Conservation (phyloP, 2,888 invertebrate genomes). For the Himalopsyche tibetana region DNA sequence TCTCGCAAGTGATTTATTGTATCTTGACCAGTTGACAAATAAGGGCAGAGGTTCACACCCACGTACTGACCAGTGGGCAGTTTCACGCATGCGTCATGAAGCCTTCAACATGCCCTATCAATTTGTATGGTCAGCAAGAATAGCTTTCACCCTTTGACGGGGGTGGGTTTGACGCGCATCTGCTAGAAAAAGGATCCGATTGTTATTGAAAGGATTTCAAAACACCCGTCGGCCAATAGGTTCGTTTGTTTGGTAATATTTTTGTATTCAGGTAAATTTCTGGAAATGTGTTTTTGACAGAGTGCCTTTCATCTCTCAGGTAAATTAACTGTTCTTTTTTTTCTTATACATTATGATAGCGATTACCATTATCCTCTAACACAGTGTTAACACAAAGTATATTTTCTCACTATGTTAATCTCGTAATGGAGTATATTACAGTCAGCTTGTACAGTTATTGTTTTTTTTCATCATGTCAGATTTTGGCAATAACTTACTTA, state of each 20-base stretch:
- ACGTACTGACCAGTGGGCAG: slow-evolving; percentile 61
- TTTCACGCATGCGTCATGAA: slow-evolving; percentile 58
- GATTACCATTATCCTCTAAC: too few species aligned
- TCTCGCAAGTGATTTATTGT: slow-evolving; percentile 19
- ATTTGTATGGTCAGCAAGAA: slow-evolving; percentile 47
- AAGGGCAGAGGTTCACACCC: slow-evolving; percentile 55
- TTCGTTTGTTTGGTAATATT: background rate
- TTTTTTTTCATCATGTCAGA: too few species aligned
- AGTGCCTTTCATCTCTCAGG: background rate
- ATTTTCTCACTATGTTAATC: too few species aligned
- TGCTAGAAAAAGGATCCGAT: slow-evolving; percentile 44
- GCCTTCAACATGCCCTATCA: slow-evolving; percentile 32
- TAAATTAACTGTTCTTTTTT: slow-evolving; percentile 16
- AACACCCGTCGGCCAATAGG: slow-evolving; percentile 54
- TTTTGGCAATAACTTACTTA: too few species aligned
- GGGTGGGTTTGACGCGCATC: slow-evolving; percentile 58
- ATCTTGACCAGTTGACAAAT: slow-evolving; percentile 41
- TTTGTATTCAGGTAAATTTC: background rate
- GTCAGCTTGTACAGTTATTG: too few species aligned
- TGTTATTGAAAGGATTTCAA: slow-evolving; percentile 56
- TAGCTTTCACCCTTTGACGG: slow-evolving; percentile 48
- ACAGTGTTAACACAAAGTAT: too few species aligned
- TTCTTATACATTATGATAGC: background rate
- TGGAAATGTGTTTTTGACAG: background rate
- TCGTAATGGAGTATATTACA: too few species aligned